Evolutionary conservation across 2,888 invertebrate genomes (phyloP).

Genomic region (Caradrina kadenii): DNA sequence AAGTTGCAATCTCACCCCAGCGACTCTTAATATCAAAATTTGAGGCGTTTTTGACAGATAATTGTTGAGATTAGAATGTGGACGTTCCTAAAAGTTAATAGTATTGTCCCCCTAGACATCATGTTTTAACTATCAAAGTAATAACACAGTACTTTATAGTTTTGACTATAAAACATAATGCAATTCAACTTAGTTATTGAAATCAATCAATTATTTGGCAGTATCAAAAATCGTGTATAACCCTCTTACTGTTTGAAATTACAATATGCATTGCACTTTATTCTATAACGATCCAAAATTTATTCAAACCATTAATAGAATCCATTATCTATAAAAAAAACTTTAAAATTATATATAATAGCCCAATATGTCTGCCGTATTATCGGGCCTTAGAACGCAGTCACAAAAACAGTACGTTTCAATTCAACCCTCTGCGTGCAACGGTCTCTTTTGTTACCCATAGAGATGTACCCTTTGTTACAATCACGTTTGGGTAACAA

Average conservation of each 20-base stretch:
- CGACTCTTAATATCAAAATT: no score
- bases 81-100: no score
- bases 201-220: not conserved
- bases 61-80: no score
- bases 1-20: no score
- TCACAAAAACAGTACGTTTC: constrained; percentile 77
- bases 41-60: no score
- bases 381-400: constrained; percentile 73
- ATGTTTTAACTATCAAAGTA: no score
- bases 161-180: not conserved
- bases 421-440: constrained; percentile 73
- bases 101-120: no score
- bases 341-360: constrained; percentile 20
- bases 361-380: constrained; percentile 64
- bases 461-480: constrained; percentile 83
- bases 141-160: no score
- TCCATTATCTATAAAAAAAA: constrained; percentile 18
- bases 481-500: constrained; percentile 80
- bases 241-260: not conserved
- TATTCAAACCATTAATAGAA: constrained; percentile 30
- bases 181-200: not conserved
- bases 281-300: constrained; percentile 25
- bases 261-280: not conserved
- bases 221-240: not conserved
- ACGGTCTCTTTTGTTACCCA: constrained; percentile 76